Conservation (phyloP, 2,888 invertebrate genomes). For the Watsonalla cultraria region DNA sequence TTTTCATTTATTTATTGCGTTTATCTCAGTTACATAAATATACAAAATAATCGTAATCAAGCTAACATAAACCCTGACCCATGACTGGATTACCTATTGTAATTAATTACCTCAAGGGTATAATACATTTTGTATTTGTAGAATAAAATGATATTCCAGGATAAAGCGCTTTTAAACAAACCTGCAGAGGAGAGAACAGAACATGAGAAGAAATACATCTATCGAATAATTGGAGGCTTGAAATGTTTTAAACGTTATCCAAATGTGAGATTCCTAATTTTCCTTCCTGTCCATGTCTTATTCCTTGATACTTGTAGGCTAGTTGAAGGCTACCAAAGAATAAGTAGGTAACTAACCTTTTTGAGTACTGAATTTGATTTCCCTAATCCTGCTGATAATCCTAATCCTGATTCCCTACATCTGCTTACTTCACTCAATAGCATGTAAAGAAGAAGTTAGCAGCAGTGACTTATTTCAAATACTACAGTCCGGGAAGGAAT, state of each 20-base stretch:
- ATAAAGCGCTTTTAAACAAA: slow-evolving; percentile 80
- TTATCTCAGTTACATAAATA: too few species aligned
- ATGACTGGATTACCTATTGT: too few species aligned
- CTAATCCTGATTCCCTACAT: too few species aligned
- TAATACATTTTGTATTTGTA: slow-evolving; percentile 2
- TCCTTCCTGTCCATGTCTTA: too few species aligned
- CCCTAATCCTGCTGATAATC: too few species aligned
- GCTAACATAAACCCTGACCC: too few species aligned
- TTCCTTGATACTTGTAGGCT: too few species aligned
- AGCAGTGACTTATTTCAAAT: slow-evolving; percentile 80
- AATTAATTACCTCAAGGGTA: not conserved
- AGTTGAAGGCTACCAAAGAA: too few species aligned
- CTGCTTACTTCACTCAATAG: slow-evolving; percentile 33
- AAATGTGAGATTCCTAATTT: slow-evolving; percentile 54
- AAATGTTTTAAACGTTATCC: slow-evolving; percentile 81
- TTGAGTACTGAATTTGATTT: too few species aligned
- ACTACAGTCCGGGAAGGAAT: slow-evolving; percentile 75
- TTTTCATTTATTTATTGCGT: too few species aligned
- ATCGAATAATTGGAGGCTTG: slow-evolving; percentile 77
- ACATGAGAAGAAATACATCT: slow-evolving; percentile 79
- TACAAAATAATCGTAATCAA: too few species aligned
- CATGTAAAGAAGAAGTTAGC: slow-evolving; percentile 80
- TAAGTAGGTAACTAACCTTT: too few species aligned
- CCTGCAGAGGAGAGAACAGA: slow-evolving; percentile 74
- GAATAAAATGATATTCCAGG: slow-evolving; percentile 50